Evolutionary conservation across 2,113 vertebrate species (phyloP).

Genomic region (Kryptolebias marmoratus): DNA sequence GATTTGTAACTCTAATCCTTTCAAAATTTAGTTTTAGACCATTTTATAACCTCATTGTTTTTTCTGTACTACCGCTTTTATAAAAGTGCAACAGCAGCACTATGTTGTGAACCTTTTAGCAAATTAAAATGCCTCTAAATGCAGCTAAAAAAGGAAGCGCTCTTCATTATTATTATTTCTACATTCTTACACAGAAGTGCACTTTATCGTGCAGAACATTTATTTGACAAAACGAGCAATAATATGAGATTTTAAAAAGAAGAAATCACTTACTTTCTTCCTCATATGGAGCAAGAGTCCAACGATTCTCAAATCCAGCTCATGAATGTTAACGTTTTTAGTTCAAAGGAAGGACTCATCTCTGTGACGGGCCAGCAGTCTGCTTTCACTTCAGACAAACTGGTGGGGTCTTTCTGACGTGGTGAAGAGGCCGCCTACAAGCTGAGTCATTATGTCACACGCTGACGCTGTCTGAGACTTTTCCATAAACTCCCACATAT

Average conservation of each 20-base stretch:
- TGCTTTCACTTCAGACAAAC: conserved; percentile 68
- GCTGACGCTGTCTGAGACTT: conserved; percentile 69
- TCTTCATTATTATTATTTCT: neutral
- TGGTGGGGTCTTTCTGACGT: conserved; percentile 65
- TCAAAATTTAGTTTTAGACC: neutral
- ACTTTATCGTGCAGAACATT: neutral
- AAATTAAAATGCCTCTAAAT: conserved; percentile 11
- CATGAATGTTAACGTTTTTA: conserved; percentile 54
- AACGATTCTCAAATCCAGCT: conserved; percentile 56
- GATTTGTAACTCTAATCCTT: neutral
- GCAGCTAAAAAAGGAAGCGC: neutral
- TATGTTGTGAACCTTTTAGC: neutral
- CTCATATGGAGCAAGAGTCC: conserved; percentile 77
- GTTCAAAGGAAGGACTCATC: conserved; percentile 47
- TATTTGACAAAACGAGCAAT: neutral
- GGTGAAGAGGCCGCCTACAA: conserved; percentile 75
- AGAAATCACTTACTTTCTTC: conserved; percentile 72
- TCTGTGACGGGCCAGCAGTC: conserved; percentile 59
- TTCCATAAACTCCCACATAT: conserved; percentile 74
- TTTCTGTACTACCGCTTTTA: neutral
- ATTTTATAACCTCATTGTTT: neutral
- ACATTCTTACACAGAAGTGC: neutral
- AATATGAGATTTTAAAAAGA: neutral
- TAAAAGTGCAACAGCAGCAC: conserved; percentile 1
- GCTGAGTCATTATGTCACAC: conserved; percentile 76